Percentiles rank a stretch among this genome's conserved stretches.
These are phyloP conservation scores for Martes martes DNA, from an alignment of 2,113 vertebrate genomes.

Conservation along the genomic window DNA sequence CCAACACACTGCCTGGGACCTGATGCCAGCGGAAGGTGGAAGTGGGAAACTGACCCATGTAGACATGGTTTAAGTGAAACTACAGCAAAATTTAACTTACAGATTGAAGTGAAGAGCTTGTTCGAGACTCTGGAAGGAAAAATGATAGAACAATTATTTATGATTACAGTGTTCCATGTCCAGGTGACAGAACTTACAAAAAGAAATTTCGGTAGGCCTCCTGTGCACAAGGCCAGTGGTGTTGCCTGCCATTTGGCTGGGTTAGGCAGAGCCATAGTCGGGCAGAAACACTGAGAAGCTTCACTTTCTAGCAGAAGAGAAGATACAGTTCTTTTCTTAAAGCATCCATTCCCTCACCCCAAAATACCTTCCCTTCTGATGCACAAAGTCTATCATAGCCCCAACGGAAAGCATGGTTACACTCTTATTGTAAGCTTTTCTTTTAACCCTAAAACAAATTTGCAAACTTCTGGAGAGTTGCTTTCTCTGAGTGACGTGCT, in stretches of 20 bases:
- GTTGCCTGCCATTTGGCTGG: accelerated
- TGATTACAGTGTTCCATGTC: accelerated
- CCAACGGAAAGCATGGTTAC: background rate
- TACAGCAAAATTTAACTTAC: background rate
- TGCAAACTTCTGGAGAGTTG: background rate
- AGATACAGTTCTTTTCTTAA: background rate
- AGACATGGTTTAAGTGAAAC: background rate
- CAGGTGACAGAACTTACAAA: background rate
- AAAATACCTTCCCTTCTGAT: background rate
- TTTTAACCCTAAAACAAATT: background rate
- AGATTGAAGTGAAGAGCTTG: background rate
- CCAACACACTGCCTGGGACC: accelerated
- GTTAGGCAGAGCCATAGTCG: accelerated
- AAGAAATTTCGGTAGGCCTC: background rate
- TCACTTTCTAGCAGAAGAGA: background rate
- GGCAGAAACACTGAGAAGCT: background rate
- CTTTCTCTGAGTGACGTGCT: background rate
- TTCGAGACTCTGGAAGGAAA: background rate
- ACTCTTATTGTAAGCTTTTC: background rate
- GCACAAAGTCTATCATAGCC: background rate
- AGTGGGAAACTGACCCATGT: accelerated
- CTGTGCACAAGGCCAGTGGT: background rate
- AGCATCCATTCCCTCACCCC: background rate
- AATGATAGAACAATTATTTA: background rate
- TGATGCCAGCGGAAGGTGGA: accelerated